Evolutionary conservation across 1,140 invertebrate genomes (phyloP), one percentile per base, ranked within the genome.

Genomic region (Babylonia areolata): DNA sequence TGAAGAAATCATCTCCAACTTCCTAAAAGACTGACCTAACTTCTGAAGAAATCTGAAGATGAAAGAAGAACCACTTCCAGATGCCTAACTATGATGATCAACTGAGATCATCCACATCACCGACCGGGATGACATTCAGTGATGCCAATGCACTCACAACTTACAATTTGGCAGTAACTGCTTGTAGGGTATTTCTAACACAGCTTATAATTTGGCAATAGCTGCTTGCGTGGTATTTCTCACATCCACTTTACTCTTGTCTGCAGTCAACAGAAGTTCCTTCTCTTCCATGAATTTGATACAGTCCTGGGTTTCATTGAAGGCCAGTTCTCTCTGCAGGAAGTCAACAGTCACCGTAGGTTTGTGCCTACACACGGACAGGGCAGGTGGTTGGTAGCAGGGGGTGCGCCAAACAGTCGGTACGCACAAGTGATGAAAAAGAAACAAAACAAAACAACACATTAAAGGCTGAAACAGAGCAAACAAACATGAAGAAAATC

Each of bases 321-420:
- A 98, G 91, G 97, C 97, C 95, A 99, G 96, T 95, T 97, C 96
- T 94, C 96, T 96, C 93, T 96, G 95, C 94, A 99, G 95, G 96
- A 97, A 97, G 94, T 96, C 96, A 95, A 98, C 95, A 91, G 97
- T 96, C 95, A 99, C 95, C 94, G 96, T 96, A 95, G 97, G 98
- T 92, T 98, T 97, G 96, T 98, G 99, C 96, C 98, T 99, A 90
- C 73, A 84, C 75, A 88, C 75, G 75, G 84, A 83, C 77, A 85
- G 81, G 84, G 69, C 75, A 78, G 73, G 81, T 77, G 73, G 69
- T 23, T 58, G 85, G 75, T 37, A 37, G 37, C 79, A 87, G 87
- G 87, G 84, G 80, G 79, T 86, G 54, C 71, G 81, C 79, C 69
- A 75, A 54, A 54, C 75, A 84, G n/a, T 28, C 33, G 78, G 51